These are phyloP conservation scores for Varecia variegata DNA, from an alignment of 2,797 vertebrate species.

Conservation along the genomic window DNA sequence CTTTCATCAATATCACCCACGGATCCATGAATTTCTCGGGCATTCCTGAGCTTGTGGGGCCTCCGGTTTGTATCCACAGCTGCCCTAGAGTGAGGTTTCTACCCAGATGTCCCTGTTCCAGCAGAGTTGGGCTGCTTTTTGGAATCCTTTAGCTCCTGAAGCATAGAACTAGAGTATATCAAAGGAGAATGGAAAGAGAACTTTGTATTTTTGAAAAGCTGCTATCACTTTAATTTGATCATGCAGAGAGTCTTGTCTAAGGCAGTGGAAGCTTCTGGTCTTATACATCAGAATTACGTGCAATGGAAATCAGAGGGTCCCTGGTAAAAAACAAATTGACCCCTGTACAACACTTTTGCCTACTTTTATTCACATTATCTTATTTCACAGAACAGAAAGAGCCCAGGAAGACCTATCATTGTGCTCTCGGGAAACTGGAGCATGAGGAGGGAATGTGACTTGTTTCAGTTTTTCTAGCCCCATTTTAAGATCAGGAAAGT, in stretches of 20 bases:
- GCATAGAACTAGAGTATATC: not conserved
- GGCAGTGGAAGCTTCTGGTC: not conserved
- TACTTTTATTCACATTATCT: not conserved
- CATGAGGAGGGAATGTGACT: not conserved
- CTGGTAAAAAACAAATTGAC: not conserved
- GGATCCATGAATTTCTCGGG: slow-evolving; percentile 89
- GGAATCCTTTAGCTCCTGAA: not conserved
- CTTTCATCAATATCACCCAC: slow-evolving; percentile 90
- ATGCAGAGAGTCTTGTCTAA: not conserved
- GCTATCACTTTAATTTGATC: not conserved
- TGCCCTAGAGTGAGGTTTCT: not conserved
- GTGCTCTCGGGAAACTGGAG: not conserved
- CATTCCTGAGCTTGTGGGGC: slow-evolving; percentile 86
- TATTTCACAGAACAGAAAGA: not conserved
- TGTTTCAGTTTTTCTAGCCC: not conserved
- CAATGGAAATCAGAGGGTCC: not conserved
- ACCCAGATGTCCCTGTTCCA: not conserved
- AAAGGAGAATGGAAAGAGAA: not conserved
- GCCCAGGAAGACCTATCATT: not conserved
- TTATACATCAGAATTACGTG: not conserved
- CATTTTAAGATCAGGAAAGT: not conserved
- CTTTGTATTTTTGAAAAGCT: not conserved
- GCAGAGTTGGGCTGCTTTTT: not conserved
- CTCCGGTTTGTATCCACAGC: slow-evolving; percentile 86
- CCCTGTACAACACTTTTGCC: not conserved